Evolutionary conservation across 2,888 invertebrate genomes (phyloP).

Genomic region (Syrphus vitripennis): DNA sequence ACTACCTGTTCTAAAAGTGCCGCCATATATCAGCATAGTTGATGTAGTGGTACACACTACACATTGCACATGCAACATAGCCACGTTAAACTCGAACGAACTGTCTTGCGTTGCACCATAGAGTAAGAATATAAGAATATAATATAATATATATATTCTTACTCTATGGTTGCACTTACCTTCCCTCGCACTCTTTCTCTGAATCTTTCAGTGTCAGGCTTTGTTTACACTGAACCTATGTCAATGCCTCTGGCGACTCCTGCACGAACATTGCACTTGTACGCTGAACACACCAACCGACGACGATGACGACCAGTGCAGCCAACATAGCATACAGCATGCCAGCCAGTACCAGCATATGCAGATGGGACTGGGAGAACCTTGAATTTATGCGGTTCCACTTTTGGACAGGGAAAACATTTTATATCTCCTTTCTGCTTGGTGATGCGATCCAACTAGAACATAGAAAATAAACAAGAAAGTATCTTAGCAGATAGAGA

Average conservation of each 20-base stretch:
- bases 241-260: constrained; percentile 51
- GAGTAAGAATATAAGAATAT: no score
- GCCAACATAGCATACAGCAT: background rate
- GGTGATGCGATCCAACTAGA: constrained; percentile 14
- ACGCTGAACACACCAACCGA: background rate
- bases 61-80: background rate
- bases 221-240: constrained; percentile 57
- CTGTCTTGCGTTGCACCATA: constrained; percentile 1
- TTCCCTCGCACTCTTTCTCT: background rate
- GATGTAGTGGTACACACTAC: background rate
- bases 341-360: no score
- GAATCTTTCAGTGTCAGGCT: constrained; percentile 13
- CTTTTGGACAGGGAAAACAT: constrained; percentile 13
- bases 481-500: constrained; percentile 28
- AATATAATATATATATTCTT: no score
- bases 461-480: constrained; percentile 25
- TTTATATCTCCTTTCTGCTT: constrained; percentile 22
- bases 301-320: background rate
- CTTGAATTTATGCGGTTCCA: constrained; percentile 17
- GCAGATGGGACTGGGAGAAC: background rate
- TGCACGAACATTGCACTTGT: constrained; percentile 23
- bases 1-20: constrained; percentile 53
- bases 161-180: background rate
- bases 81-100: constrained; percentile 23
- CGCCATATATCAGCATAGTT: background rate